Evolutionary conservation across 2,113 vertebrate genomes (phyloP).

Genomic region (Alectura lathami): DNA sequence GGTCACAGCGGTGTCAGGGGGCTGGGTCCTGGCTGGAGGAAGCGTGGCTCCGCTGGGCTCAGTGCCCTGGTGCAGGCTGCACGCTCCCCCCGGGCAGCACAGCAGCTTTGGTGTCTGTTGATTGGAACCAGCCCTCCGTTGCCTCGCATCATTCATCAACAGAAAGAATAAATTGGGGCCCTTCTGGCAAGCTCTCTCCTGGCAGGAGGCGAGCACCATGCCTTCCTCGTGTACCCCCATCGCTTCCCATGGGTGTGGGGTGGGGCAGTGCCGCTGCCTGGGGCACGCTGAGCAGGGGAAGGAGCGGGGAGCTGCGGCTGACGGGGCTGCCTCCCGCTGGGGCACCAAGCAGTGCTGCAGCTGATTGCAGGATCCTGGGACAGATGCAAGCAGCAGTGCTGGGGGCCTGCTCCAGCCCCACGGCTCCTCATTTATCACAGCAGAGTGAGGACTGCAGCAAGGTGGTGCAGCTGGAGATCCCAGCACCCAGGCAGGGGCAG

Average conservation of each 20-base stretch:
- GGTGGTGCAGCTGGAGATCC: background rate
- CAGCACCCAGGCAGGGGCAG: background rate
- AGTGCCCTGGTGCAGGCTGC: background rate
- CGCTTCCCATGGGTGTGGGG: background rate
- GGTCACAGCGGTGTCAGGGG: rapidly evolving
- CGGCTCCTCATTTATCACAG: rapidly evolving
- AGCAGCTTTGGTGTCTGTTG: background rate
- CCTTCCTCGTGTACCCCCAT: rapidly evolving
- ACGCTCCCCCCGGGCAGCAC: background rate
- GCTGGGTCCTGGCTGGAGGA: background rate
- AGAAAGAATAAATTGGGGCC: background rate
- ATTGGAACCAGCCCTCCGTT: background rate
- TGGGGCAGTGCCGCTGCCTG: background rate
- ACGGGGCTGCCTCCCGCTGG: background rate
- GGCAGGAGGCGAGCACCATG: background rate
- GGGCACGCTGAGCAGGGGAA: background rate
- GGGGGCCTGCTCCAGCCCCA: rapidly evolving
- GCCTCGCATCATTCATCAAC: background rate
- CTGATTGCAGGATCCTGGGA: rapidly evolving
- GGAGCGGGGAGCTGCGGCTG: background rate
- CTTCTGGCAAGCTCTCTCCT: background rate
- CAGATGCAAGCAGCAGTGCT: background rate
- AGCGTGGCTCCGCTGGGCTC: rapidly evolving
- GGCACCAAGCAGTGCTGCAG: rapidly evolving
- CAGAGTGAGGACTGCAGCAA: background rate